Conservation (phyloP, 2,797 vertebrate species). For the Centroberyx gerrardi region DNA sequence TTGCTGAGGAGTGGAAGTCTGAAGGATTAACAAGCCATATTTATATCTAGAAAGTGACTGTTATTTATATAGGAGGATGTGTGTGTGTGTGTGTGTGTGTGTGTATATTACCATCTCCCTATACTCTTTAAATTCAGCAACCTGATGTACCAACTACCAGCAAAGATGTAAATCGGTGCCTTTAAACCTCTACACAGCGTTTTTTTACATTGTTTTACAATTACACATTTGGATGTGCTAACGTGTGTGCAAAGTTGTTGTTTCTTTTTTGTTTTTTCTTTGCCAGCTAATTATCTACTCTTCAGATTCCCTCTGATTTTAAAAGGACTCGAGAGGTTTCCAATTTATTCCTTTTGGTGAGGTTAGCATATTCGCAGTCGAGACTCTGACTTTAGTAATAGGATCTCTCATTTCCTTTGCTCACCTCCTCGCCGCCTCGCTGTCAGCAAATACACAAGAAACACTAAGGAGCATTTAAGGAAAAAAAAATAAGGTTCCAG, state of each 20-base stretch:
- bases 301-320: conserved; percentile 45
- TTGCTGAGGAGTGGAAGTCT: too few relatives aligned
- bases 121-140: background rate
- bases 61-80: conserved; percentile 6
- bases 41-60: background rate
- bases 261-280: conserved; percentile 5
- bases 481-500: conserved; percentile 10
- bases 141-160: conserved; percentile 1
- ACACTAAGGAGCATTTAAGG: conserved; percentile 24
- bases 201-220: conserved; percentile 6
- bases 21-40: too few relatives aligned
- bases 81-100: conserved; percentile 6
- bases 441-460: conserved; percentile 44
- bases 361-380: conserved; percentile 54
- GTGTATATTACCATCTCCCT: background rate
- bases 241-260: background rate
- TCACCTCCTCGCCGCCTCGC: conserved; percentile 14
- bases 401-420: conserved; percentile 35
- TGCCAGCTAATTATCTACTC: conserved; percentile 62
- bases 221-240: conserved; percentile 29
- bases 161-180: background rate
- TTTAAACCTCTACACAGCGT: conserved; percentile 3
- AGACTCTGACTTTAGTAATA: conserved; percentile 43
- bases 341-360: conserved; percentile 57
- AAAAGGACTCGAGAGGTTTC: conserved; percentile 56